Evolutionary conservation across 2,888 invertebrate species (phyloP), one percentile per base, ranked within the genome.

Genomic region (Ormia ochracea): DNA sequence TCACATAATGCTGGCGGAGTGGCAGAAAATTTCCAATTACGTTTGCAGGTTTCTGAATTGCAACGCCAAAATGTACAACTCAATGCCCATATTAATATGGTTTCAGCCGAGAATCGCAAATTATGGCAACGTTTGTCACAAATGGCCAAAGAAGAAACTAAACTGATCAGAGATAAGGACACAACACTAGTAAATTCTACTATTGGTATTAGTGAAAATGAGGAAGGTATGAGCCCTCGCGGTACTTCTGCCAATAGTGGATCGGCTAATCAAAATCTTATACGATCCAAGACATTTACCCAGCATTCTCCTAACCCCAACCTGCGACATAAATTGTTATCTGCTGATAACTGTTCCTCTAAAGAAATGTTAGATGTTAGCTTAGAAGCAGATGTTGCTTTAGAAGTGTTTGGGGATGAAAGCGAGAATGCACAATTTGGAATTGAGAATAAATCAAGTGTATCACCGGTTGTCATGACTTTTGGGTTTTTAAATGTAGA

Each of bases 21-120:
- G 3, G 76, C 78, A 59, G 93, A 93, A 84, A 90, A 91, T 63
- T 86, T 90, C 74, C 84, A 86, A 33, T 86, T 94, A n/a, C 90
- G 93, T 78, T 91, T 92, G 82, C 93, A 93, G 87, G 91, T 95
- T 21, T 92, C 93, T 19, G 93, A 94, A 81, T 90, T 96, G 70
- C 92, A 91, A 12, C 93, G 94, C 84, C 94, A 95, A 86, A 96
- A 95, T 85, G 92, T 93, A 0, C 95, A 95, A 85, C 90, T 96
- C 0, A 92, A 93, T 83, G 94, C 94, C 86, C 95, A 95, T 85
- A 92, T 95, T 31, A 93, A 92, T 84, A 95, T 96, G 94, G 95
- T 96, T 9, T 94, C 95, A 3, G 92, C 92, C 84, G 96, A 96
- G 88, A 96, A 96, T 87, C 93, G 94, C 84, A 94, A 94, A 82